Base-by-base conservation (phyloP, 1,140 invertebrate species). In the Geopemphigus sp. region DNA sequence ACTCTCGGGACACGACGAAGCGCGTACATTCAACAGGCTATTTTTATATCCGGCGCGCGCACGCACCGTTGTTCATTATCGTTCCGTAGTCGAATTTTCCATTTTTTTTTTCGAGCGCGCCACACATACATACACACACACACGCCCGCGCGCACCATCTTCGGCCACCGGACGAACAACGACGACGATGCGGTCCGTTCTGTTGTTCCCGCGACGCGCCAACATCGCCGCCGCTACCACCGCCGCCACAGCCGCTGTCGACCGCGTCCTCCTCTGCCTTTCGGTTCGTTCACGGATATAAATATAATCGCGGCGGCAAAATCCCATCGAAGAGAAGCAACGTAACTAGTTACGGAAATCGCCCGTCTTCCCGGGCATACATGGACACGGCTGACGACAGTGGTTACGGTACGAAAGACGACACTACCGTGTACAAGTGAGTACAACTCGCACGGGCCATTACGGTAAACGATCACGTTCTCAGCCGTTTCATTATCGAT, bases 21-120 rank as follows among this genome's bases (percentile, higher is more conserved):
- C 53, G 17, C 2, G 32, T 32, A 11, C 50, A 76, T 61, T 76
- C 73, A 76, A 76, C 73, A 76, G 73, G 73, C 73, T 76, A 76
- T 76, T 76, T 76, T 76, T 61, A 61, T 74, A 29, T 32, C 73
- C 72, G 50, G 24, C 56, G n/a, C 54, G 29, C 54, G 32, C 32
- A 39, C 32, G 6, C 29, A 5, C 17, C 1, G 32, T 39, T 3
- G 3, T 3, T 8, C 32, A 39, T 39, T 39, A 39, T 39, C 32
- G 32, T 39, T 39, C 32, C 32, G 32, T 39, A 8, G 32, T 8
- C 32, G 32, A 8, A 39, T 39, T 39, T 39, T 6, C 29, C n/a
- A n/a, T n/a, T n/a, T n/a, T n/a, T n/a, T n/a, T n/a, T n/a, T n/a
- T n/a, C n/a, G n/a, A n/a, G n/a, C n/a, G 5, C 29, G 12, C 17